Evolutionary conservation across 2,797 vertebrate genomes (phyloP), one percentile per base, ranked within the genome.

Genomic region (Coranthus polyacanthus): DNA sequence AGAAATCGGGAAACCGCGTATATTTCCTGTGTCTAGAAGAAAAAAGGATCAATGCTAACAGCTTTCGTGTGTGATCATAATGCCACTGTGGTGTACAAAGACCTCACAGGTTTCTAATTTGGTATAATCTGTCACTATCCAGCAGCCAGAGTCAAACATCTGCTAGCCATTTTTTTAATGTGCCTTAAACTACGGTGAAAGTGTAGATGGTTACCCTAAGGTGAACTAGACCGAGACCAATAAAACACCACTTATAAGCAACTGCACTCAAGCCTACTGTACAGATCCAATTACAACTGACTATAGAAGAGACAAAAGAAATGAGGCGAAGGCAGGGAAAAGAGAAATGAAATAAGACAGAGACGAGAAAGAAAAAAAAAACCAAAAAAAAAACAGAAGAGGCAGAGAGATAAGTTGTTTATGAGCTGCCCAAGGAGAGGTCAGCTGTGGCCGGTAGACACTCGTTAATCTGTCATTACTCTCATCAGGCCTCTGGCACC

Each of bases 391-490:
- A 57, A 53, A 55, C 21, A 26, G 46, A 68, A 37, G 55, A 61
- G 44, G 41, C 26, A 32, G 42, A 59, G 41, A 32, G 67, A 78
- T 71, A 73, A 78, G 75, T 80, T 90, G 89, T 90, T 90, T 88
- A 83, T 82, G 83, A 82, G 76, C 73, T 64, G 77, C 81, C 81
- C 57, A 60, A 68, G 69, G 81, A 88, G 85, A 89, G 91, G 88
- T 89, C 88, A 90, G 81, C 81, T 70, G 79, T 89, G 84, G 75
- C 86, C 64, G 45, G 79, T 71, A 82, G 89, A 89, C 79, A 79
- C 82, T 73, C 68, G 75, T 87, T 90, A 88, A 91, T 91, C 89
- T 88, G 85, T 86, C 89, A 89, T 89, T 91, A 90, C 78, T 82
- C 82, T 89, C 88, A 89, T 92, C 91, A 89, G 83, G 72, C 85